A percentile compares a stretch with the other conserved stretches of the same genome.
These are phyloP conservation scores for Spizaetus ornatus DNA, from an alignment of 2,113 vertebrate species.

Conservation along the genomic window DNA sequence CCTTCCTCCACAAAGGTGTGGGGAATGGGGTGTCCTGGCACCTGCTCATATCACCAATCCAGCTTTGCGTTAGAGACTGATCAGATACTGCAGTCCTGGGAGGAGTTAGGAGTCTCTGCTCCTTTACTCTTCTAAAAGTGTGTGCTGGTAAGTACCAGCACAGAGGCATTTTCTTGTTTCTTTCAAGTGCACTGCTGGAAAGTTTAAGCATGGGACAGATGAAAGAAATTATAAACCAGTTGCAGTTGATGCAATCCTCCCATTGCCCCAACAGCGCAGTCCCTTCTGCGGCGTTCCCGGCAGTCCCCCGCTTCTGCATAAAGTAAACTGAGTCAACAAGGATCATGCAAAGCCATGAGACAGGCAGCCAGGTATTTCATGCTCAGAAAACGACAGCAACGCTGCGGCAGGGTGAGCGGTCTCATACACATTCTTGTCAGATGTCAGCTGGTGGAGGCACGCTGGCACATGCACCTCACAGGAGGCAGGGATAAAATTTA, in stretches of 20 bases:
- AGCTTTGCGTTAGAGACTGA: neutral
- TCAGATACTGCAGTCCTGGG: neutral
- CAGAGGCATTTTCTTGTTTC: neutral
- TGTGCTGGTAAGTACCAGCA: neutral
- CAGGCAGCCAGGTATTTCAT: constrained; percentile 12
- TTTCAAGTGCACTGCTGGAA: neutral
- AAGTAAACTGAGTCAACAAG: neutral
- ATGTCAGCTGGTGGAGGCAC: neutral
- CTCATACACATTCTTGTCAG: neutral
- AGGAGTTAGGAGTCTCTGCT: neutral
- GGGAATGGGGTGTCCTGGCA: neutral
- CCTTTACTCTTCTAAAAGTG: neutral
- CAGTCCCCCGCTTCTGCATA: neutral
- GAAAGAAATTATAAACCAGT: neutral
- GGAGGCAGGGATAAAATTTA: neutral
- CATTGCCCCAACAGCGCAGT: neutral
- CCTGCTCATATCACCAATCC: neutral
- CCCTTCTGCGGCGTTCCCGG: accelerated
- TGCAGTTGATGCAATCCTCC: accelerated
- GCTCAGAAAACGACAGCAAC: neutral
- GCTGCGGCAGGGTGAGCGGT: neutral
- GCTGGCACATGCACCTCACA: neutral
- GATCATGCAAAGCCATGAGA: constrained; percentile 62
- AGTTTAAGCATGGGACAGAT: neutral
- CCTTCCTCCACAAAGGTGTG: accelerated